Percentiles rank a stretch among this genome's conserved stretches.
phyloP scores from a whole-genome alignment of 2,888 invertebrate genomes.

The Dione juno region DNA sequence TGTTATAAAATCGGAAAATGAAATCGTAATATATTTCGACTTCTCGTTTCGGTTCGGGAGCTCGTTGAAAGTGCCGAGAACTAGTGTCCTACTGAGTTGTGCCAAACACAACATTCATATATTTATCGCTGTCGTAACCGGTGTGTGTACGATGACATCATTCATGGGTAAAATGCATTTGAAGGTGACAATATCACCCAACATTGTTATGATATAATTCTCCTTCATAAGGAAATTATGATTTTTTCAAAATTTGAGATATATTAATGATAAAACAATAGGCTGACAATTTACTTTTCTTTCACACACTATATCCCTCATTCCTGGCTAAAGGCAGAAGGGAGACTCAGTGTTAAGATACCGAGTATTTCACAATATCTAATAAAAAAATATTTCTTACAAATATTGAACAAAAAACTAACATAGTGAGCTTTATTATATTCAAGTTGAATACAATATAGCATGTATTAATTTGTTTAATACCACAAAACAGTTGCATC shows the following conservation, averaged over 20 bases:
- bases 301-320: background rate
- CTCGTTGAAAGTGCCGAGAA: conserved; percentile 58
- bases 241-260: background rate
- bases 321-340: too few relatives aligned
- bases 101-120: conserved; percentile 67
- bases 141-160: conserved; percentile 67
- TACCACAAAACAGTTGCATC: conserved; percentile 31
- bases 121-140: conserved; percentile 72
- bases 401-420: too few relatives aligned
- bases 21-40: conserved; percentile 33
- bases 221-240: background rate
- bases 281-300: too few relatives aligned
- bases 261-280: background rate
- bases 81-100: conserved; percentile 66
- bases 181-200: conserved; percentile 33
- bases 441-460: too few relatives aligned
- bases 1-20: conserved; percentile 3
- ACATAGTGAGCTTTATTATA: too few relatives aligned
- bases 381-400: too few relatives aligned
- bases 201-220: background rate
- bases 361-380: too few relatives aligned
- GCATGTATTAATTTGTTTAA: too few relatives aligned
- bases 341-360: too few relatives aligned
- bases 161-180: conserved; percentile 55
- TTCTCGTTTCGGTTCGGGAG: conserved; percentile 54